Evolutionary conservation across 2,888 invertebrate genomes (phyloP).

Genomic region (Pammene fasciana): DNA sequence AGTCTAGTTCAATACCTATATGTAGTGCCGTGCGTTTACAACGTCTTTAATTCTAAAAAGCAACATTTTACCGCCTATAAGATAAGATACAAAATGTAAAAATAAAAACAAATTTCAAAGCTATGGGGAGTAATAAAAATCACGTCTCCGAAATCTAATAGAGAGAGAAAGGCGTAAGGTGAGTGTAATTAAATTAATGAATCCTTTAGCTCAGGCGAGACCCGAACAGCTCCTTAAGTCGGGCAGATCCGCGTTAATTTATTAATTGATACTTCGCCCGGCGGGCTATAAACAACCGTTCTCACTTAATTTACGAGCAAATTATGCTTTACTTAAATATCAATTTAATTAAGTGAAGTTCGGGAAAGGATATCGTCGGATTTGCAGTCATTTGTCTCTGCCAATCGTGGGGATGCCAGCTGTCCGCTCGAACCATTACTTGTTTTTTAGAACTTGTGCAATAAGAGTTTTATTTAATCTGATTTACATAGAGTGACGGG

Average conservation of each 20-base stretch:
- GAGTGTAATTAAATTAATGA: constrained; percentile 75
- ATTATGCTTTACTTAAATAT: constrained; percentile 84
- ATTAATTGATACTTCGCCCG: constrained; percentile 80
- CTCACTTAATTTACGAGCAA: constrained; percentile 82
- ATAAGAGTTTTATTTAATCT: constrained; percentile 26
- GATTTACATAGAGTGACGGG: constrained; percentile 15
- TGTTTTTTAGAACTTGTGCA: constrained; percentile 25
- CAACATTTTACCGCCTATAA: background rate
- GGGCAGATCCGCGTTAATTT: constrained; percentile 77
- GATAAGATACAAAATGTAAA: constrained; percentile 6
- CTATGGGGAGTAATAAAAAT: constrained; percentile 30
- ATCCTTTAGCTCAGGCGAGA: constrained; percentile 64
- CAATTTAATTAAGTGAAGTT: constrained; percentile 83
- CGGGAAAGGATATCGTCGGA: constrained; percentile 68
- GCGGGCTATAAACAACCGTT: constrained; percentile 80
- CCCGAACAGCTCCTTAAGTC: constrained; percentile 73
- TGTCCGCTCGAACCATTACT: constrained; percentile 23
- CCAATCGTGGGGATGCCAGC: constrained; percentile 56
- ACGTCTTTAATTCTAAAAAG: background rate
- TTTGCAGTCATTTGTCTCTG: constrained; percentile 75
- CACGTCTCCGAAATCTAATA: constrained; percentile 42
- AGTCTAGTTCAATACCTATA: background rate
- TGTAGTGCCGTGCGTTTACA: background rate
- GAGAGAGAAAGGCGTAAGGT: constrained; percentile 47
- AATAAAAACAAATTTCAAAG: constrained; percentile 6